Evolutionary conservation across 2,113 vertebrate species (phyloP), one percentile per base, ranked within the genome.

Genomic region (Lepus timidus): DNA sequence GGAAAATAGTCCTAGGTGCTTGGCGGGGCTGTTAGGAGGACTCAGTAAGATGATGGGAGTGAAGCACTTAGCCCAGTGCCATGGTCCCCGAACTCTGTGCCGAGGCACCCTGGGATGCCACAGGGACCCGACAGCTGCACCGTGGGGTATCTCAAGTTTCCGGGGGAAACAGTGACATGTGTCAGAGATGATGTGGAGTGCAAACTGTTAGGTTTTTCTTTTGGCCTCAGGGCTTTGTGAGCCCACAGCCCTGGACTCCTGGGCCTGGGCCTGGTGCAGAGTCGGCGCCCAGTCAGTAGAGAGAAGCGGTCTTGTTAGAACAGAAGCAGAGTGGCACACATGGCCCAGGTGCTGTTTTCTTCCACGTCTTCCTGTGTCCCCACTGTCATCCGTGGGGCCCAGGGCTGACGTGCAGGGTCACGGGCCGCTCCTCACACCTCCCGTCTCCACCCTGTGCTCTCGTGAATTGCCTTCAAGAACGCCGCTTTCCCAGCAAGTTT

Each of bases 361-460:
- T 8, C 9, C 33, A 3, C 11, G 13, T 14, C 8, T 39, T 44
- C 23, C 23, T 25, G 1, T 23, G 39, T 14, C 25, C 13, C 25
- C 6, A 9, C 27, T 44, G 0, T 39, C n/a, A 2, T 17, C 6
- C 4, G 7, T 5, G 3, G 31, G 14, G 4, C 6, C 73, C 9
- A 12, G 27, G 14, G 2, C 20, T 16, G n/a, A 67, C 1, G 3
- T 22, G 44, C 9, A 6, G 14, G 8, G 22, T 39, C 22, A 13
- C 2, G 1, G 3, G 49, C 17, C 6, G 1, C 19, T 16, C 29
- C 44, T 27, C 19, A 64, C 4, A 1, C 74, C 13, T 44, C 20
- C 25, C 11, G 4, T 6, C 3, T 1, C 36, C n/a, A 19, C 61
- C 3, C 29, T 4, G 16, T 36, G 11, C 0, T 6, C 89, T 68